phyloP scores from a whole-genome alignment of 2,113 vertebrate genomes.

The Pitta sordida region DNA sequence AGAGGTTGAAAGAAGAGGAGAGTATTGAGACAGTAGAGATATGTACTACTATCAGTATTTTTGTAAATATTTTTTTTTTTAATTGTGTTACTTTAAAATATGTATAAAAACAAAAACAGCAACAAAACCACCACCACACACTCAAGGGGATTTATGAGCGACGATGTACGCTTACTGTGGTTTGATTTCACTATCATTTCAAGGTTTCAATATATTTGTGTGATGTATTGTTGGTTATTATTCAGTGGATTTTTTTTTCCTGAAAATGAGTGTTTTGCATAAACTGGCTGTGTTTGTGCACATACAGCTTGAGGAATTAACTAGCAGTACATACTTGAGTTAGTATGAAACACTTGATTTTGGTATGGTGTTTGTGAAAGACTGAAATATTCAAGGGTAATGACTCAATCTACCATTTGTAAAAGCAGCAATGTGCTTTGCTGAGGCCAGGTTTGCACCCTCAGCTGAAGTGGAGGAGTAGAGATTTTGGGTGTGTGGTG shows the following conservation, averaged over 20 bases:
- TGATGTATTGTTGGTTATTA: not conserved
- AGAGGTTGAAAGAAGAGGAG: not conserved
- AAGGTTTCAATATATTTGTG: not conserved
- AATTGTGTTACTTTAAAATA: no score
- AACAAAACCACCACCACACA: not conserved
- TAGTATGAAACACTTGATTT: constrained; percentile 35
- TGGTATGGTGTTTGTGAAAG: not conserved
- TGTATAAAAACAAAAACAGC: not conserved
- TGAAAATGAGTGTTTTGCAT: not conserved
- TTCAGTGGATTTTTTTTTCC: not conserved
- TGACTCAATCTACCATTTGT: not conserved
- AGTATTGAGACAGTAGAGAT: not conserved
- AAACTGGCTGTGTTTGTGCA: not conserved
- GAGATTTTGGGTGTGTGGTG: not conserved
- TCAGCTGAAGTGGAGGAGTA: no score
- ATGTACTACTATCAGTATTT: constrained; percentile 66
- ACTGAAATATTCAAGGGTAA: not conserved
- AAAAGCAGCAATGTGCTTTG: not conserved
- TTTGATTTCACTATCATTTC: not conserved
- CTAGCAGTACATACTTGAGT: constrained; percentile 17
- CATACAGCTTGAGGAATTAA: not conserved
- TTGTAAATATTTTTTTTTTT: no score
- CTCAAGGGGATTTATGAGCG: not conserved
- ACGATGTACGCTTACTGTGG: not conserved
- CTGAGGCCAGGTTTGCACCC: not conserved